Conservation (phyloP, 2,888 invertebrate species). For the Frankliniella fusca region DNA sequence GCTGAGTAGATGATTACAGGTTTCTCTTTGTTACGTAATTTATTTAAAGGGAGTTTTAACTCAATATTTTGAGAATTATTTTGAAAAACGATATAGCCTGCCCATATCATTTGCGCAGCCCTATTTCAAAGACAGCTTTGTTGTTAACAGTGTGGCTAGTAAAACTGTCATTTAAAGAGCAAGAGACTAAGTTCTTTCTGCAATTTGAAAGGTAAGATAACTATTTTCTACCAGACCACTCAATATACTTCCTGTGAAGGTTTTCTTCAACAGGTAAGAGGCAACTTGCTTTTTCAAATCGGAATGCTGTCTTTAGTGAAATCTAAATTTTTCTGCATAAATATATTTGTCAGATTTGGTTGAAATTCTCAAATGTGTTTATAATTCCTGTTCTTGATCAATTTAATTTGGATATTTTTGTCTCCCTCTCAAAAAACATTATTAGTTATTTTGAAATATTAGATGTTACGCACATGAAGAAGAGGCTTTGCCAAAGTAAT, state of each 20-base stretch:
- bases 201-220: conserved; percentile 5
- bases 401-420: too few relatives aligned
- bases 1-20: background rate
- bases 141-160: conserved; percentile 19
- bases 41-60: background rate
- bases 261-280: conserved; percentile 19
- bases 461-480: too few relatives aligned
- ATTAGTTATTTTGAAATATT: too few relatives aligned
- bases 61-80: background rate
- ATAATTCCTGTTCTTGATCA: too few relatives aligned
- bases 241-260: background rate
- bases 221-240: background rate
- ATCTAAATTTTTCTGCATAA: too few relatives aligned
- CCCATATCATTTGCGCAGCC: background rate
- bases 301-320: too few relatives aligned
- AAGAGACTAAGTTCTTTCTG: background rate
- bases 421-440: too few relatives aligned
- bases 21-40: background rate
- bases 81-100: background rate
- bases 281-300: background rate
- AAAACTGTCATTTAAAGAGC: background rate
- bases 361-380: too few relatives aligned
- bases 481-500: too few relatives aligned
- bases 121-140: background rate
- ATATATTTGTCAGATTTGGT: too few relatives aligned